Evolutionary conservation across 2,113 vertebrate genomes (phyloP).

Genomic region (Eudyptes chrysolophus): DNA sequence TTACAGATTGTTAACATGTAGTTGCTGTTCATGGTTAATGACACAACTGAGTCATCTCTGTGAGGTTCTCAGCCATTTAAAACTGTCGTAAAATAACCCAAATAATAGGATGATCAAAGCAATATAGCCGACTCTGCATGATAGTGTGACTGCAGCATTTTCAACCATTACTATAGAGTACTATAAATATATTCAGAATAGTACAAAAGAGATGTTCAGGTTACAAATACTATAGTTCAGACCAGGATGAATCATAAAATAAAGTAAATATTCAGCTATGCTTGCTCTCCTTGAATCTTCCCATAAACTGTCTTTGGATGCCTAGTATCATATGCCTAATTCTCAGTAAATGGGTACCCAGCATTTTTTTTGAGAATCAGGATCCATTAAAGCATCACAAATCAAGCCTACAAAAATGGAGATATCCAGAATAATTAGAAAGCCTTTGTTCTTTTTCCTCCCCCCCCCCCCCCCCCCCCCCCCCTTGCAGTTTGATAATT

Average conservation of each 20-base stretch:
- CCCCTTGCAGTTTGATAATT: neutral
- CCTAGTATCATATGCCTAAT: neutral
- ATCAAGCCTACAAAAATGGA: neutral
- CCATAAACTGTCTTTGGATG: neutral
- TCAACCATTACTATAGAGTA: neutral
- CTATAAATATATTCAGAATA: neutral
- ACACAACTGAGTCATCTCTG: neutral
- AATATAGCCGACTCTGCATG: neutral
- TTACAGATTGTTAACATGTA: neutral
- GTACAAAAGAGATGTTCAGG: neutral
- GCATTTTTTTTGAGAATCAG: neutral
- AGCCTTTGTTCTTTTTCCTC: neutral
- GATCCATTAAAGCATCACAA: neutral
- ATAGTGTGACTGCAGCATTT: neutral
- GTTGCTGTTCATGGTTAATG: conserved; percentile 1
- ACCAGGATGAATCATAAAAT: neutral
- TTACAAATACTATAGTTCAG: neutral
- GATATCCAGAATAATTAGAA: neutral
- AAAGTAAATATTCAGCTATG: neutral
- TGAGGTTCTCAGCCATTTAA: conserved; percentile 1
- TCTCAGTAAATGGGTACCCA: neutral
- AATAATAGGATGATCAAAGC: conserved; percentile 39
- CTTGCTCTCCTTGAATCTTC: neutral
- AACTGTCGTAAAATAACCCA: neutral
- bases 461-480: neutral